Conservation (phyloP, 2,113 vertebrate genomes). For the Phrynocephalus versicolor region DNA sequence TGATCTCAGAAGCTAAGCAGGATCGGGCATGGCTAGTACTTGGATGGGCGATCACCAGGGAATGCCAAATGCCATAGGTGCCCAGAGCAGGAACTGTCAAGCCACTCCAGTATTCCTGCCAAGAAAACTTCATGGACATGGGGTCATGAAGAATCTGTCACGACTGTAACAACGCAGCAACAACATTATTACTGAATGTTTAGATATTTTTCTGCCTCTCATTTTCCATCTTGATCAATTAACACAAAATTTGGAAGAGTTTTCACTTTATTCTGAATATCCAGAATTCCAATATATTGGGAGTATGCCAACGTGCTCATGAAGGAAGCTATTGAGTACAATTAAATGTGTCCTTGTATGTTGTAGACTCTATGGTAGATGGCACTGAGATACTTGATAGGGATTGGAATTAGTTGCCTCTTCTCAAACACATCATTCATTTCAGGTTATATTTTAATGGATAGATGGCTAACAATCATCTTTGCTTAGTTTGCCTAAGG, state of each 20-base stretch:
- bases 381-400: neutral
- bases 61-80: too few species aligned
- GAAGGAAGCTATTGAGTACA: neutral
- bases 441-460: fast-evolving
- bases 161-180: too few species aligned
- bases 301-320: neutral
- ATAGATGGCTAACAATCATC: neutral
- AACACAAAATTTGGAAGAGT: neutral
- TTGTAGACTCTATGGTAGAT: neutral
- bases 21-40: too few species aligned
- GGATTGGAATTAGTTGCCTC: neutral
- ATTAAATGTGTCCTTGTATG: constrained; percentile 24
- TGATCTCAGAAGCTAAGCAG: too few species aligned
- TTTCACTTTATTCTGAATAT: neutral
- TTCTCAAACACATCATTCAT: neutral
- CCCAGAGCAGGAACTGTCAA: too few species aligned
- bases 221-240: neutral
- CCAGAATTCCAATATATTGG: neutral
- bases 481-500: neutral
- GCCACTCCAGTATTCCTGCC: too few species aligned
- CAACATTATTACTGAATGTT: neutral
- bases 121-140: too few species aligned
- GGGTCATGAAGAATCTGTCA: too few species aligned
- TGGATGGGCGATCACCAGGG: too few species aligned
- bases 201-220: neutral